Percentiles rank a stretch among this genome's conserved stretches.
Conservation (phyloP, 2,888 invertebrate genomes). For the Hoplodrina ambigua region DNA sequence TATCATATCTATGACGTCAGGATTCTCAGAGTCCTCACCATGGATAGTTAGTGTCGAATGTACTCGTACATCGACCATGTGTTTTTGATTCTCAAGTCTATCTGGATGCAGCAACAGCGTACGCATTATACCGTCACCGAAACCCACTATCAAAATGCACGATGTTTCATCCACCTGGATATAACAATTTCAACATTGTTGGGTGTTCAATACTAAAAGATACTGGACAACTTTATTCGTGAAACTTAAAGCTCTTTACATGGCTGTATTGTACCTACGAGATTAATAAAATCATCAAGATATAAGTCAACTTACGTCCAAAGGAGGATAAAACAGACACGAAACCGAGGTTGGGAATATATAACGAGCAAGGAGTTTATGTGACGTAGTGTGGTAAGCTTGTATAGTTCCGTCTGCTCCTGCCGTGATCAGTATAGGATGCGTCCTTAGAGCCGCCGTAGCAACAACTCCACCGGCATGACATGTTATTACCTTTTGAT, state of each 20-base stretch:
- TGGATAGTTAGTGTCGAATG: slow-evolving; percentile 82
- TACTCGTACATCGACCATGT: slow-evolving; percentile 76
- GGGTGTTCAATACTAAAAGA: background rate
- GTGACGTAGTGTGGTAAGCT: slow-evolving; percentile 92
- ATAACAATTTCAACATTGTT: background rate
- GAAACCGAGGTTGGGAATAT: slow-evolving; percentile 88
- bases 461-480: slow-evolving; percentile 94
- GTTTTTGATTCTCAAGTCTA: slow-evolving; percentile 67
- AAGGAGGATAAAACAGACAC: slow-evolving; percentile 93
- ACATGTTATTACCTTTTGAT: slow-evolving; percentile 90
- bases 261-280: background rate
- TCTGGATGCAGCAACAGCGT: slow-evolving; percentile 82
- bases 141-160: slow-evolving; percentile 92
- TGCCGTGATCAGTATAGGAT: slow-evolving; percentile 93
- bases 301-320: slow-evolving; percentile 85
- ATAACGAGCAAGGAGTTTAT: slow-evolving; percentile 91
- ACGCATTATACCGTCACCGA: slow-evolving; percentile 93
- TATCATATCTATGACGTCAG: slow-evolving; percentile 81
- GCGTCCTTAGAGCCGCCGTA: slow-evolving; percentile 92
- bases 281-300: background rate
- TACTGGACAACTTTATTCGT: slow-evolving; percentile 1
- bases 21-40: slow-evolving; percentile 78
- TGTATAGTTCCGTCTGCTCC: slow-evolving; percentile 94
- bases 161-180: slow-evolving; percentile 91
- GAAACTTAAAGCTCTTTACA: background rate